A percentile compares a stretch with the other conserved stretches of the same genome.
These are phyloP conservation scores for Dipus sagitta DNA, from an alignment of 2,797 vertebrate species.

Conservation along the genomic window DNA sequence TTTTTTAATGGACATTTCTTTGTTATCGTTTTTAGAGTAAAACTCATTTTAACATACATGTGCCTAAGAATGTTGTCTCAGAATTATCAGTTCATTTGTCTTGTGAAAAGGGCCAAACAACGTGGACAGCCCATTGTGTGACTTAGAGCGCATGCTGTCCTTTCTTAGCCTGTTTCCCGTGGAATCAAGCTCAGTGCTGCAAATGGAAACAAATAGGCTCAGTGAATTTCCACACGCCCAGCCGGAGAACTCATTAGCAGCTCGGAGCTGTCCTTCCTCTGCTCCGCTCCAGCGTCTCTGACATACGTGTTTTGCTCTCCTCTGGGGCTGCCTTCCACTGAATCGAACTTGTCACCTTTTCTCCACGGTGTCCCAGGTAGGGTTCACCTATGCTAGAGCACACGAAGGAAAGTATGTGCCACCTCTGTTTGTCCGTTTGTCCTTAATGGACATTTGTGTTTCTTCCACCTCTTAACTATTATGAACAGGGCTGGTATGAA, in stretches of 20 bases:
- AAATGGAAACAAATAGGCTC: background rate
- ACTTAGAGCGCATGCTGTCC: background rate
- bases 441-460: background rate
- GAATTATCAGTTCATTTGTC: background rate
- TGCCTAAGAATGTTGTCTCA: background rate
- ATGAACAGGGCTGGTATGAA: background rate
- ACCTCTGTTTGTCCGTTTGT: background rate
- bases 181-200: background rate
- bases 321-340: background rate
- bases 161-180: background rate
- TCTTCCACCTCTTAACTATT: background rate
- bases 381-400: background rate
- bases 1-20: conserved; percentile 2
- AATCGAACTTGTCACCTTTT: background rate
- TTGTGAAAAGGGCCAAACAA: background rate
- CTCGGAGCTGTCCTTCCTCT: background rate
- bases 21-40: conserved; percentile 29
- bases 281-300: background rate
- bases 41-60: background rate
- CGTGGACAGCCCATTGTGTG: background rate
- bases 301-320: background rate
- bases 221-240: background rate
- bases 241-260: background rate
- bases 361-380: background rate
- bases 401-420: background rate